phyloP scores from a whole-genome alignment of 2,797 vertebrate species.

The Bradypus variegatus region DNA sequence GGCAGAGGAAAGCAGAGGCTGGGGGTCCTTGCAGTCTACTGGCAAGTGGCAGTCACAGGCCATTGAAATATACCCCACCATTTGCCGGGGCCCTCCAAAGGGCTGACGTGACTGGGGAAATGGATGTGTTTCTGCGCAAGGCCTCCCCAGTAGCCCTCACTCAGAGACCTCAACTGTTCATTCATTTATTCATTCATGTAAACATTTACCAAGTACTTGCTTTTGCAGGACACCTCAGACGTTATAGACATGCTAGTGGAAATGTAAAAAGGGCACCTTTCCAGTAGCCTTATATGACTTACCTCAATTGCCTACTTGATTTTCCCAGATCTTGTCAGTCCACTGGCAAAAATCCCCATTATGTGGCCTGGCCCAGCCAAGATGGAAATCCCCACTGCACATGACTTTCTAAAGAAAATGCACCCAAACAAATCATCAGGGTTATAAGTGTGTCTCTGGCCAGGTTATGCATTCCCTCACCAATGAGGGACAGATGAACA shows the following conservation, averaged over 20 bases:
- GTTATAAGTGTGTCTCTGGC: neutral
- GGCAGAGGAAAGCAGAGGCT: neutral
- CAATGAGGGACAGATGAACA: neutral
- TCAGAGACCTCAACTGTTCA: neutral
- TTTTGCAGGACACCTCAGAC: neutral
- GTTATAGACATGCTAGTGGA: neutral
- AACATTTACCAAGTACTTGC: neutral
- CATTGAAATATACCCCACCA: neutral
- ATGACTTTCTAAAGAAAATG: neutral
- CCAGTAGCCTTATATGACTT: neutral
- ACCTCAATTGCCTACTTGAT: neutral
- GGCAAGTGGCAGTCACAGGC: neutral
- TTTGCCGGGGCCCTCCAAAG: neutral
- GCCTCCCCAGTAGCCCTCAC: neutral
- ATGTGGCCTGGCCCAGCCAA: neutral
- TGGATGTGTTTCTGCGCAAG: neutral
- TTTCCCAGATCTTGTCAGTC: neutral
- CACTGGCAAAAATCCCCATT: neutral
- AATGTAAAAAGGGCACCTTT: neutral
- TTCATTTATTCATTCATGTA: neutral
- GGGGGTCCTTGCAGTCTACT: neutral
- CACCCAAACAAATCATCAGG: neutral
- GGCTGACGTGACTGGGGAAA: neutral
- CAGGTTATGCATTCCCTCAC: neutral
- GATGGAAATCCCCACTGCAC: slow-evolving; percentile 1